Conservation (phyloP, 2,113 vertebrate species). For the Macquaria australasica region DNA sequence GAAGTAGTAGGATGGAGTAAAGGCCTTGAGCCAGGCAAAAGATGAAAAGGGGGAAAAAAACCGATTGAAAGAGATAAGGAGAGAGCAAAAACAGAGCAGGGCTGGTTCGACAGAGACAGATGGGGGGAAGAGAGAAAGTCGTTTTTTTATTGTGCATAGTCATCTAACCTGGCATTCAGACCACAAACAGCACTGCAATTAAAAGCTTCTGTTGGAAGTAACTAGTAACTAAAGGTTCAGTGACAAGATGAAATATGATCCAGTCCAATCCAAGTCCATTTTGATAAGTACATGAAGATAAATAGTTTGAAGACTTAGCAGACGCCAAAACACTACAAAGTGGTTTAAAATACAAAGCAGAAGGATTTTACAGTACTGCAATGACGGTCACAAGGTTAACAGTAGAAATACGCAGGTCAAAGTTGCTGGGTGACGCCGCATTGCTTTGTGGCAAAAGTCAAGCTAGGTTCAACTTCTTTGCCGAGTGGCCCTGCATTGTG, state of each 20-base stretch:
- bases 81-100: conserved; percentile 27
- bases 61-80: conserved; percentile 25
- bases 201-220: not conserved
- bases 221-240: not conserved
- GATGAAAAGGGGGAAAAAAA: conserved; percentile 21
- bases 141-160: not conserved
- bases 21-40: conserved; percentile 32
- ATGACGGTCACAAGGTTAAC: not conserved
- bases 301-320: not conserved
- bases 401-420: not conserved
- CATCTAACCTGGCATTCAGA: not conserved
- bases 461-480: not conserved
- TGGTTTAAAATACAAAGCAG: not conserved
- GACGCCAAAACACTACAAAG: not conserved
- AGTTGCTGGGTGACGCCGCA: not conserved
- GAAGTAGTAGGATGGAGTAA: conserved; percentile 6
- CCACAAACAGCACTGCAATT: not conserved
- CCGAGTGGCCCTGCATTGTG: not conserved
- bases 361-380: not conserved
- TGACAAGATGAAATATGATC: not conserved
- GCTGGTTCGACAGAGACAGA: conserved; percentile 18
- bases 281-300: not conserved
- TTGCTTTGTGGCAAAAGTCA: not conserved
- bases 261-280: not conserved
- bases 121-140: not conserved